Evolutionary conservation across 1,140 invertebrate genomes (phyloP).

Genomic region (Coptotermes formosanus): DNA sequence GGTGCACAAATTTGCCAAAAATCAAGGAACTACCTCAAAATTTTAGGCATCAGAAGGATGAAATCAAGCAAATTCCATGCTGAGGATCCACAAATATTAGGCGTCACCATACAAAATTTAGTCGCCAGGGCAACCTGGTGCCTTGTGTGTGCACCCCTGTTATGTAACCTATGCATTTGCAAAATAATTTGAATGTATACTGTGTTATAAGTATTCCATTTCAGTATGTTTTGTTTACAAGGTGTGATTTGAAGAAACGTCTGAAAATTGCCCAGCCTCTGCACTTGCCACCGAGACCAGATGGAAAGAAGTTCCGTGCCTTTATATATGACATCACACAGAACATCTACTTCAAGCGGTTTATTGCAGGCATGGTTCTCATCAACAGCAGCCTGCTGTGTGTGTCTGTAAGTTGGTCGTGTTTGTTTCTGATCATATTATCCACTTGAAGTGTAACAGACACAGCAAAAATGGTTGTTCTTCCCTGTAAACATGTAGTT

Average conservation of each 20-base stretch:
- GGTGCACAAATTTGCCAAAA: too few relatives aligned
- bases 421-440: background rate
- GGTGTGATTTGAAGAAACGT: constrained; percentile 97
- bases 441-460: background rate
- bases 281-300: constrained; percentile 94
- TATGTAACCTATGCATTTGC: too few relatives aligned
- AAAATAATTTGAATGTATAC: too few relatives aligned
- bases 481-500: background rate
- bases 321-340: constrained; percentile 99
- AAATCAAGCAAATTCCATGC: too few relatives aligned
- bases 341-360: constrained; percentile 92
- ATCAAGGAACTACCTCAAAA: too few relatives aligned
- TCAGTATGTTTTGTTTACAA: constrained; percentile 39
- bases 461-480: background rate
- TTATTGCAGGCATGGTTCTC: constrained; percentile 89
- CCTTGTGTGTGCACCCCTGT: too few relatives aligned
- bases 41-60: too few relatives aligned
- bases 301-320: constrained; percentile 84
- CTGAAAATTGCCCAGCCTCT: constrained; percentile 99
- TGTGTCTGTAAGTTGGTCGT: constrained; percentile 72
- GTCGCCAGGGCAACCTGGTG: too few relatives aligned
- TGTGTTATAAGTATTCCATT: too few relatives aligned
- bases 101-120: too few relatives aligned
- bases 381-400: constrained; percentile 88
- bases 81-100: too few relatives aligned